Evolutionary conservation across 2,888 invertebrate species (phyloP).

Genomic region (Cheilosia urbana): DNA sequence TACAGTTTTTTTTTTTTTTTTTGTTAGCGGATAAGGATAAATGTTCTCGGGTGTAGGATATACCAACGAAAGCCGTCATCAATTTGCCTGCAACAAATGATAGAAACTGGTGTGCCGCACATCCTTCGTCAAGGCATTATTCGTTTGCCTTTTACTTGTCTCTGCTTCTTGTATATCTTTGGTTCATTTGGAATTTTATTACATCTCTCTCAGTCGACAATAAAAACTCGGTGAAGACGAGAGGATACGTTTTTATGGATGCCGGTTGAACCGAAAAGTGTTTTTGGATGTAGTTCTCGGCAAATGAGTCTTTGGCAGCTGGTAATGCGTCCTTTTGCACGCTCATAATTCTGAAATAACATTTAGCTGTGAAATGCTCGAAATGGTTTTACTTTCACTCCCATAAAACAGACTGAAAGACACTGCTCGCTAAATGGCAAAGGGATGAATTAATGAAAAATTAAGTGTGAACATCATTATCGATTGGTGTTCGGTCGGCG

Average conservation of each 20-base stretch:
- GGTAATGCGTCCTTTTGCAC: constrained; percentile 6
- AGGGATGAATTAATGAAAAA: constrained; percentile 30
- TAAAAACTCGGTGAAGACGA: constrained; percentile 36
- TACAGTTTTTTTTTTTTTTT: constrained; percentile 49
- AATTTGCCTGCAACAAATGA: constrained; percentile 44
- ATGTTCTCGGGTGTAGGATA: not conserved
- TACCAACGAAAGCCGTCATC: constrained; percentile 3
- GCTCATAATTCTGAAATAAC: constrained; percentile 63
- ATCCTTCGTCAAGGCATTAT: constrained; percentile 18
- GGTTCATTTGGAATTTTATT: constrained; percentile 54
- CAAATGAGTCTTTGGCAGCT: not conserved
- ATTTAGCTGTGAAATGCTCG: constrained; percentile 49
- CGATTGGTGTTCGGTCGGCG: constrained; percentile 7
- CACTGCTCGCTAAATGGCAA: not conserved
- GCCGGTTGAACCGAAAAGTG: constrained; percentile 17
- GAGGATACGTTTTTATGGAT: constrained; percentile 32
- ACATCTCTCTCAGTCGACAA: constrained; percentile 45
- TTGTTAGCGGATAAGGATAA: not conserved
- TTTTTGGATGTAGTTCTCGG: constrained; percentile 35
- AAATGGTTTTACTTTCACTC: not conserved
- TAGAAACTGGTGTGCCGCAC: constrained; percentile 15
- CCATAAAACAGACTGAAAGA: not conserved
- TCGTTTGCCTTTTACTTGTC: constrained; percentile 7
- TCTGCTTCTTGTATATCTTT: constrained; percentile 14
- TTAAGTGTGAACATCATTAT: constrained; percentile 47